Conservation (phyloP, 2,113 vertebrate species). For the Corydoras maculifer region DNA sequence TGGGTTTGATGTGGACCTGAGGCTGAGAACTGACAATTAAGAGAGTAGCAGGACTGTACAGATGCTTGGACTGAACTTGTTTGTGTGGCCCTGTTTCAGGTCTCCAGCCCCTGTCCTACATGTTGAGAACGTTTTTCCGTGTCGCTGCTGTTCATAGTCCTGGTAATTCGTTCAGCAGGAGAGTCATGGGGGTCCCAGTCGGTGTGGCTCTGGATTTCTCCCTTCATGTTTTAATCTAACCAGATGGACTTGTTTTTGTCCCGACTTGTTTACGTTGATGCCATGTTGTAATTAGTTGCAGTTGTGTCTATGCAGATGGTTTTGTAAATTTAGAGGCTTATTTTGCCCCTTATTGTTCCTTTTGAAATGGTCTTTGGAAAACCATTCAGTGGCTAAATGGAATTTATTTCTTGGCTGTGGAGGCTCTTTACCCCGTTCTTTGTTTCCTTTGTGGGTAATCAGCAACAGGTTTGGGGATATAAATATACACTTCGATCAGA, state of each 20-base stretch:
- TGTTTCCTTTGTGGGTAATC: constrained; percentile 1
- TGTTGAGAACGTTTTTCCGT: neutral
- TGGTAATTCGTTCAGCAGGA: neutral
- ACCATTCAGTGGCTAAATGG: constrained; percentile 16
- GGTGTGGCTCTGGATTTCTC: neutral
- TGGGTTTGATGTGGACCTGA: no score
- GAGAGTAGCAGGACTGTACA: no score
- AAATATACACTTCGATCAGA: neutral
- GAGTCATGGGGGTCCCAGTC: neutral
- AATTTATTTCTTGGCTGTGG: neutral
- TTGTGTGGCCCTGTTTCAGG: no score
- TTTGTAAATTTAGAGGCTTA: constrained; percentile 1
- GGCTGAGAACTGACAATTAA: no score
- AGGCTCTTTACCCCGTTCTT: neutral
- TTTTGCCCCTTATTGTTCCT: constrained; percentile 14
- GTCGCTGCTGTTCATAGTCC: neutral
- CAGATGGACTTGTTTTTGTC: constrained; percentile 6
- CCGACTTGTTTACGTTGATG: constrained; percentile 23
- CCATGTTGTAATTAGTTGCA: constrained; percentile 1
- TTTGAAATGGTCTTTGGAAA: constrained; percentile 16
- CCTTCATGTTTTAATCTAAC: neutral
- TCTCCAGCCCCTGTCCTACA: neutral
- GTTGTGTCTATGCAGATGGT: constrained; percentile 12
- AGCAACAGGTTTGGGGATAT: neutral
- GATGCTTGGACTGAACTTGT: no score